These are phyloP conservation scores for Cylindroiulus punctatus DNA, from an alignment of 2,888 invertebrate genomes.

Conservation along the genomic window DNA sequence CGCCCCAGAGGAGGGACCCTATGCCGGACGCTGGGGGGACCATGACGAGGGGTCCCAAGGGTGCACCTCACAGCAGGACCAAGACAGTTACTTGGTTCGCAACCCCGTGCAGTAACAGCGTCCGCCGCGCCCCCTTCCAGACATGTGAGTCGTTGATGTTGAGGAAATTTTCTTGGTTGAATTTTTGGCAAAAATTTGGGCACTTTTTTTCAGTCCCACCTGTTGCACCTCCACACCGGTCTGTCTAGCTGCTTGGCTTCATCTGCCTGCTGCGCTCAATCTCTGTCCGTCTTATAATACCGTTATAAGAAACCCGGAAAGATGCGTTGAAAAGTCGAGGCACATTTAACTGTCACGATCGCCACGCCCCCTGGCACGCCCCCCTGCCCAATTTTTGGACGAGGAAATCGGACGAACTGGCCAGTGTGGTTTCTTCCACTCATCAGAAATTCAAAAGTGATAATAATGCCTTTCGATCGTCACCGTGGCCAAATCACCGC, in stretches of 20 bases:
- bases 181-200: neutral
- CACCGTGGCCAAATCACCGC: too few species aligned
- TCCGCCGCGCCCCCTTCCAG: neutral
- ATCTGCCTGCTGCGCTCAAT: neutral
- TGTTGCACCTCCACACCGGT: neutral
- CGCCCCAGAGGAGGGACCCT: neutral
- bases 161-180: neutral
- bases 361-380: too few species aligned
- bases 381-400: too few species aligned
- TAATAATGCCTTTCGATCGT: too few species aligned
- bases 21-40: neutral
- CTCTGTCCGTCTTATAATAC: neutral
- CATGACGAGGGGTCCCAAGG: neutral
- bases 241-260: neutral
- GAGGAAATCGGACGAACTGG: too few species aligned
- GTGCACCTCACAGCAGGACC: neutral
- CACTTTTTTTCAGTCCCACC: neutral
- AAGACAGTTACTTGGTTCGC: neutral
- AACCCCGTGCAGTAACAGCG: neutral
- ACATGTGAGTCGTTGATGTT: neutral
- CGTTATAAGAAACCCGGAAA: slow-evolving; percentile 20
- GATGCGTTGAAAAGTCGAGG: neutral
- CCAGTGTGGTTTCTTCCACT: too few species aligned
- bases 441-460: too few species aligned
- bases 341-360: neutral